Evolutionary conservation across 2,113 vertebrate species (phyloP), one percentile per base, ranked within the genome.

Genomic region (Tapirus terrestris): DNA sequence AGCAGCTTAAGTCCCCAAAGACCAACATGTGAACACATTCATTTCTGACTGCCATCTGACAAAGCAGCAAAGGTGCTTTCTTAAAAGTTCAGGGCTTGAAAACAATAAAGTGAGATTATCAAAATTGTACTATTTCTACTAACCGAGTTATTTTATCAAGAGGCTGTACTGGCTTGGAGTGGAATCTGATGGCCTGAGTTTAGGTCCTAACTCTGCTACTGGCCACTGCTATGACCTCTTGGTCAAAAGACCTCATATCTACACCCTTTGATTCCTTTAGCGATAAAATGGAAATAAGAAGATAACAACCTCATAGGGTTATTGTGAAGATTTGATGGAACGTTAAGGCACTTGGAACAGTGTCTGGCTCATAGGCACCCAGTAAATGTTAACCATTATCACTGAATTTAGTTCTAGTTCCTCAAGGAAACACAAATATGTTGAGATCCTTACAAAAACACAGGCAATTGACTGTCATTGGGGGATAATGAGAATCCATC

Each of bases 341-440:
- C 2, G 5, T 31, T 7, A n/a, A 56, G 20, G 45, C 17, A 43
- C 45, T 51, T 67, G 72, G 29, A 67, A 56, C 1, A 25, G 20
- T 8, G 0, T 21, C 72, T 75, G 33, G 33, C 23, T 87, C 45
- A n/a, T 0, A 21, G 79, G 33, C 33, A 58, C 39, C 11, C 36
- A 25, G 36, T 45, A 72, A 83, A 27, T 33, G 6, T 12, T 95
- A 67, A 67, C 13, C 6, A 1, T 75, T 17, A 70, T 23, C 14
- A 85, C 11, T 18, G 12, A 94, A 63, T 81, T 65, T 29, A 75
- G 13, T 65, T 58, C 48, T 36, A 4, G 58, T 80, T 93, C 36
- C 25, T 96, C 86, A 93, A 90, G 65, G 60, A 88, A 96, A 84
- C 8, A 56, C 39, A 88, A 61, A 89, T 53, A 45, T 43, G 5